These are phyloP conservation scores for Patella depressa DNA, from an alignment of 2,888 invertebrate genomes.

Conservation along the genomic window DNA sequence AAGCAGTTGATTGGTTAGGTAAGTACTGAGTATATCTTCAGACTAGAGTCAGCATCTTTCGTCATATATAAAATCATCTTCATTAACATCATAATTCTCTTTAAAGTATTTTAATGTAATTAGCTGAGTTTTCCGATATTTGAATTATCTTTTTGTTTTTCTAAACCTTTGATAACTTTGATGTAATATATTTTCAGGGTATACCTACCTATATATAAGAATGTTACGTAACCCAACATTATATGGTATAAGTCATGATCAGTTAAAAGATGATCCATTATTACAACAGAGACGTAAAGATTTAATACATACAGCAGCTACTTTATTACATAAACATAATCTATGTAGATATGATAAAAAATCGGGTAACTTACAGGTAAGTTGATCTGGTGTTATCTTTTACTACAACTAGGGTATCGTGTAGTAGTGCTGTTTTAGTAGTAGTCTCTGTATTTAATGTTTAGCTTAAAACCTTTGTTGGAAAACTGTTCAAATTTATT, in stretches of 20 bases:
- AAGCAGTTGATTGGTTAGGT: slow-evolving; percentile 92
- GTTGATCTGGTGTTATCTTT: background rate
- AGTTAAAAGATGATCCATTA: slow-evolving; percentile 83
- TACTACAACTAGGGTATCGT: too few relatives aligned
- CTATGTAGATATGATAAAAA: slow-evolving; percentile 93
- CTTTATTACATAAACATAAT: slow-evolving; percentile 92
- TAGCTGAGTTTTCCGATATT: too few relatives aligned
- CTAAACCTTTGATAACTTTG: too few relatives aligned
- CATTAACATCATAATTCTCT: too few relatives aligned
- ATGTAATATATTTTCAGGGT: slow-evolving; percentile 73
- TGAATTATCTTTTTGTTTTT: too few relatives aligned
- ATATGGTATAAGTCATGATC: slow-evolving; percentile 83
- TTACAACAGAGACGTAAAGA: slow-evolving; percentile 93
- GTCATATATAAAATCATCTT: background rate
- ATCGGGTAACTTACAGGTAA: slow-evolving; percentile 84
- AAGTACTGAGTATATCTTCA: slow-evolving; percentile 28
- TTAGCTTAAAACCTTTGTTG: too few relatives aligned
- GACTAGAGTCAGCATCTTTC: background rate
- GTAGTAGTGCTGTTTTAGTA: too few relatives aligned
- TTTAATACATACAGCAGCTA: slow-evolving; percentile 93
- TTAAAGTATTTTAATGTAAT: too few relatives aligned
- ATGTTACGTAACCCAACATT: slow-evolving; percentile 92
- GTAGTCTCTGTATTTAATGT: too few relatives aligned
- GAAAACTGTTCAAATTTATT: too few relatives aligned
- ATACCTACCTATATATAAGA: slow-evolving; percentile 95